phyloP scores from a whole-genome alignment of 1,140 invertebrate species.

The Dysdera silvatica region DNA sequence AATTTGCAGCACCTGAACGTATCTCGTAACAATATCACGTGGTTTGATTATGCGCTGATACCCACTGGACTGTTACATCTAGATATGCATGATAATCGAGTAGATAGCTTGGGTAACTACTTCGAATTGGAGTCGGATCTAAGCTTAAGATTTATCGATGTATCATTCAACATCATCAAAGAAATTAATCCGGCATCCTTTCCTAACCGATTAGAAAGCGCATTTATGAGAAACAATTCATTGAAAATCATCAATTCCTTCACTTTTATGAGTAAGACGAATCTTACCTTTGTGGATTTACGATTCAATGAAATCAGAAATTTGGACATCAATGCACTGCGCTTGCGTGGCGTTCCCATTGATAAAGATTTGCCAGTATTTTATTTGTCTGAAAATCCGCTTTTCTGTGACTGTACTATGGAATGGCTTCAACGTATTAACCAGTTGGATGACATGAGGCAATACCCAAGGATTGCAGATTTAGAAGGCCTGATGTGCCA shows the following conservation, averaged over 20 bases:
- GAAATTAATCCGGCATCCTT: slow-evolving; percentile 62
- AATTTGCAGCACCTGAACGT: slow-evolving; percentile 80
- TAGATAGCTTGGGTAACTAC: slow-evolving; percentile 75
- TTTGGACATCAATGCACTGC: slow-evolving; percentile 68
- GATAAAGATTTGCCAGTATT: slow-evolving; percentile 63
- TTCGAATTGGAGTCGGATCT: slow-evolving; percentile 62
- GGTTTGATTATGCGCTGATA: slow-evolving; percentile 82
- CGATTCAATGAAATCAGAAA: slow-evolving; percentile 76
- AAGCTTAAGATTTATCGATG: slow-evolving; percentile 53
- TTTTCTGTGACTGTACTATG: slow-evolving; percentile 85
- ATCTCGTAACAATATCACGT: slow-evolving; percentile 77
- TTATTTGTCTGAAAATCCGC: slow-evolving; percentile 78
- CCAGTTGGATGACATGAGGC: slow-evolving; percentile 55
- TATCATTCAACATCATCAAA: slow-evolving; percentile 69
- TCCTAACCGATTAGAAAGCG: slow-evolving; percentile 64
- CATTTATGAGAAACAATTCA: slow-evolving; percentile 74
- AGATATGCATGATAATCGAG: slow-evolving; percentile 79
- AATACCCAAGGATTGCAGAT: slow-evolving; percentile 78
- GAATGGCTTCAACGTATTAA: slow-evolving; percentile 78
- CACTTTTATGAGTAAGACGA: slow-evolving; percentile 70
- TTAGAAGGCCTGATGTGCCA: slow-evolving; percentile 73
- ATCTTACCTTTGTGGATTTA: slow-evolving; percentile 75
- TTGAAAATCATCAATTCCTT: slow-evolving; percentile 68
- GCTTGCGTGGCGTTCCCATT: slow-evolving; percentile 48
- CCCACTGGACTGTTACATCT: slow-evolving; percentile 74